Evolutionary conservation across 1,140 invertebrate genomes (phyloP), one percentile per base, ranked within the genome.

Genomic region (Lordiphosa collinella): DNA sequence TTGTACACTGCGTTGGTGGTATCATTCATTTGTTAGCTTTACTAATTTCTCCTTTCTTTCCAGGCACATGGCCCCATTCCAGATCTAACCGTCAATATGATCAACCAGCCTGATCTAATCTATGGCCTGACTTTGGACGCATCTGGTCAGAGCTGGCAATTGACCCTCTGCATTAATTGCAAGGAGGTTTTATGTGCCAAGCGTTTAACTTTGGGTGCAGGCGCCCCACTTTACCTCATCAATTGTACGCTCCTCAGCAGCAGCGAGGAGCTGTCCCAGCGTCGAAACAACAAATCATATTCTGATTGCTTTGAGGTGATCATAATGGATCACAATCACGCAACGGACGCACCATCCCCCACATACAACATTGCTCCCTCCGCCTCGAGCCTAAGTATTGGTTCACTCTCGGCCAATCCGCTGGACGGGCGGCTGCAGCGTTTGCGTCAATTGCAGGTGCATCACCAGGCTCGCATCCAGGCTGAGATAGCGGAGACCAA

Each of bases 1-100:
- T 43, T 43, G 40, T 25, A 11, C 9, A 43, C 10, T 11, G 14
- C 11, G 6, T 11, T 18, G 14, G 1, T 6, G n/a, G 7, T 43
- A 5, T 43, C n/a, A 25, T 18, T 9, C 8, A 7, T 8, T 43
- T 43, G 14, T n/a, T 8, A 4, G 10, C 35, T n/a, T 56, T 25
- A 18, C 11, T 7, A 2, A 25, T 14, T 51, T 9, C 37, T 31
- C 25, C 9, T 14, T 1, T 16, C 3, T 11, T 60, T 68, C 0
- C 48, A 88, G 87, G 69, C 72, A n/a, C 36, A 63, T 73, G 86
- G 79, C 51, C 87, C 84, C 46, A 67, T 87, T 56, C 43, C 65
- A 38, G 84, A 88, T 60, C 57, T 88, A 22, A 66, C 25, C 11
- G 58, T 87, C 18, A 67, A 66, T 38, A 44, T 25, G 8, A 65